Evolutionary conservation across 2,797 vertebrate genomes (phyloP), one percentile per base, ranked within the genome.

Genomic region (Sciaenops ocellatus): DNA sequence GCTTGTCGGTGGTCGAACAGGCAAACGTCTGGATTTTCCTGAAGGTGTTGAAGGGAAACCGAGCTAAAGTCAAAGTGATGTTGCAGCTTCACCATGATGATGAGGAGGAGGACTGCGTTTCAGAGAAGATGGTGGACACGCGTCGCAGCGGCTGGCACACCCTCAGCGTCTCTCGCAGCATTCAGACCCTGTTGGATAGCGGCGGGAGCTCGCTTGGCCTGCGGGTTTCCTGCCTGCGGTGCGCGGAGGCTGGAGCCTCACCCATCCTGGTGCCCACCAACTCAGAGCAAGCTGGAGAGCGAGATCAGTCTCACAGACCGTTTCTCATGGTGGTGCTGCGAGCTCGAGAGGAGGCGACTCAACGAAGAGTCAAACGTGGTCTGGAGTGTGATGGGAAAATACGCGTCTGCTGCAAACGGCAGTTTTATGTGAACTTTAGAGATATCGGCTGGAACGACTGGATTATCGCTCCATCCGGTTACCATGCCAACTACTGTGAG

Each of bases 401-500:
- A 70, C 96, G 95, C 34, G 90, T 97, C 76, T 99, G 98, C 94
- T 99, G 98, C 93, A 98, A 98, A 89, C 97, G 96, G 24, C 97
- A 98, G 79, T 99, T 99, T 89, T 98, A 96, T 16, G 97, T 99
- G 24, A 97, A 97, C 86, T 99, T 99, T 90, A 97, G 97, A 90
- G 97, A 98, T 90, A 99, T 99, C 26, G 97, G 98, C 89, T 99
- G 98, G 98, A 98, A 96, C 24, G 98, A 99, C 94, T 99, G 98
- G 98, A 99, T 99, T 94, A 99, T 99, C 10, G 98, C 98, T 2
- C 98, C 98, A 6, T 94, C 96, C 0, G 98, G 98, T 73, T 98
- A 98, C 82, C 97, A 98, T 0, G 98, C 97, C 92, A 99, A 99
- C 94, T 99, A 98, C 94, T 99, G 98, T 0, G 97, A 99, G 93